Conservation (phyloP, 2,113 vertebrate genomes). For the Cololabis saira region DNA sequence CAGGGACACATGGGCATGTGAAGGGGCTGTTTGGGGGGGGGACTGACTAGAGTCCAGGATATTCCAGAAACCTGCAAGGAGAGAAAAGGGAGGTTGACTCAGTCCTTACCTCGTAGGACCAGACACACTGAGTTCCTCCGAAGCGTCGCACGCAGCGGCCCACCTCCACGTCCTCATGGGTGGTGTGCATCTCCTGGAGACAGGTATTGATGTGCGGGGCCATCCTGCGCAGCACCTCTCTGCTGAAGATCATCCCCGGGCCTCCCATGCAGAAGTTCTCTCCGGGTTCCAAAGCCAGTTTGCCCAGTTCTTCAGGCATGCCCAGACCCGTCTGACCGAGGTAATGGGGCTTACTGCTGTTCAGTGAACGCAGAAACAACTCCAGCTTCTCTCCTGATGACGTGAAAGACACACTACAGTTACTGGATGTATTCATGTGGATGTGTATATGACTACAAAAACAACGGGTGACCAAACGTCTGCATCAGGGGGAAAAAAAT, state of each 20-base stretch:
- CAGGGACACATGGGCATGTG: too few relatives aligned
- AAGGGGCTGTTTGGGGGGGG: too few relatives aligned
- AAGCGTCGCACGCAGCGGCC: conserved; percentile 90
- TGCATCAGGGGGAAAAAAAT: too few relatives aligned
- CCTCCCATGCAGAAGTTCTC: conserved; percentile 96
- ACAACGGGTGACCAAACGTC: too few relatives aligned
- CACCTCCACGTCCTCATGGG: conserved; percentile 92
- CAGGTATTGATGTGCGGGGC: conserved; percentile 90
- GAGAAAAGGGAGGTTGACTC: too few relatives aligned
- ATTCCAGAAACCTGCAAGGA: too few relatives aligned
- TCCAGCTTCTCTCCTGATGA: conserved; percentile 80
- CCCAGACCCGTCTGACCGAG: conserved; percentile 92
- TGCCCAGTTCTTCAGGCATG: conserved; percentile 89
- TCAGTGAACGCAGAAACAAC: conserved; percentile 92
- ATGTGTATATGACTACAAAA: too few relatives aligned
- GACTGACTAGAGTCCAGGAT: too few relatives aligned
- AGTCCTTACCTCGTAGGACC: conserved; percentile 90
- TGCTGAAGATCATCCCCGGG: conserved; percentile 92
- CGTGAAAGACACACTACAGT: too few relatives aligned
- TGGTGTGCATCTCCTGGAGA: conserved; percentile 91
- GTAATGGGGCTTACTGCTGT: conserved; percentile 94
- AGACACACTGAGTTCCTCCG: conserved; percentile 91
- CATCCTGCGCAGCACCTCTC: conserved; percentile 89
- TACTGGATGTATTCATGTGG: too few relatives aligned
- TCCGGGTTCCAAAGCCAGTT: conserved; percentile 90